Evolutionary conservation across 2,888 invertebrate genomes (phyloP), one percentile per base, ranked within the genome.

Genomic region (Sphaerophoria taeniata): DNA sequence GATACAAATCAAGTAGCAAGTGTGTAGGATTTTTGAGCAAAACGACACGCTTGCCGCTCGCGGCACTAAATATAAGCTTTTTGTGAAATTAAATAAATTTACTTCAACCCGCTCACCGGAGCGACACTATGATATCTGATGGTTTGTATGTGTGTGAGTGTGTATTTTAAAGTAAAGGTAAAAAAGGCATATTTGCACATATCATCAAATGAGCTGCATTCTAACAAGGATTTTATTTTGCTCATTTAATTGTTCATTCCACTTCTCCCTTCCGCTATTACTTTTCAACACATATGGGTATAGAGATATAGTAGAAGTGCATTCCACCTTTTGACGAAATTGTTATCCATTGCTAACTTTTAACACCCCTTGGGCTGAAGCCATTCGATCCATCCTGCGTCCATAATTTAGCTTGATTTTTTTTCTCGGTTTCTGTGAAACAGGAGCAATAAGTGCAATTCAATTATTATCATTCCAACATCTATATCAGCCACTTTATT

Each of bases 161-260:
- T 39, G 0, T 11, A 9, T 43, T 4, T 24, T 0, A 43, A 11
- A 9, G 9, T 9, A 43, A 6, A 43, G 3, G 43, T 43, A 43
- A 11, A 43, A 6, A 39, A 9, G 2, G 34, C 16, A 14, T 51
- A 55, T 85, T 85, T 73, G 55, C 80, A 80, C 69, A 81, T 81
- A 81, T 81, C 85, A 80, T 81, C 80, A 81, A 85, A 85, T 81
- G 76, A 73, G 76, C 69, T 76, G 80, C 53, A 80, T 73, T 81
- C 2, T 24, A 24, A 76, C 80, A 67, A 24, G 51, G 16, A 67
- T 67, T 67, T 67, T 70, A 67, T 70, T 80, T 70, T 81, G 80
- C 76, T 85, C 85, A 81, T 85, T 76, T 85, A 55, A 73, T 73
- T 73, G 55, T 55, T 11, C 34, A 12, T 11, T 63, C 58, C 16